Evolutionary conservation across 2,888 invertebrate genomes (phyloP).

Genomic region (Acleris literana): DNA sequence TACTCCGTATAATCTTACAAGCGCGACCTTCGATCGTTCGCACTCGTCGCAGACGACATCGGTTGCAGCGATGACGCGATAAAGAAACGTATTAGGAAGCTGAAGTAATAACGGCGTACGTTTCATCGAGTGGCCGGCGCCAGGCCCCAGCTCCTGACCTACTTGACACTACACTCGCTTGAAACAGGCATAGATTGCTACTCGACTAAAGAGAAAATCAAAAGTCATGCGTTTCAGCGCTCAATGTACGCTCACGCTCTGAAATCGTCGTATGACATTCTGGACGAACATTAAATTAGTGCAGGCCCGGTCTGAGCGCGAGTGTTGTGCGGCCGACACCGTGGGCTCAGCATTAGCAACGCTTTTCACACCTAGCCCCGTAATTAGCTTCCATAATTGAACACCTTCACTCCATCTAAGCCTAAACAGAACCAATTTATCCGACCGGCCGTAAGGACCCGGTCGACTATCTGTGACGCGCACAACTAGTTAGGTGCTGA

Average conservation of each 20-base stretch:
- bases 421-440: too few relatives aligned
- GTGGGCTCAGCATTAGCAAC: not conserved
- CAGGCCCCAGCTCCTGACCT: too few relatives aligned
- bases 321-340: not conserved
- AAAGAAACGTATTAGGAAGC: constrained; percentile 1
- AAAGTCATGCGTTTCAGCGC: not conserved
- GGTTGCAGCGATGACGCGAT: not conserved
- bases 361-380: not conserved
- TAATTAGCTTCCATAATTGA: constrained; percentile 7
- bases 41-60: too few relatives aligned
- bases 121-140: too few relatives aligned
- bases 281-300: not conserved
- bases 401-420: not conserved
- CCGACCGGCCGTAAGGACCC: too few relatives aligned
- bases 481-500: too few relatives aligned
- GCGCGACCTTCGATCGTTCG: too few relatives aligned
- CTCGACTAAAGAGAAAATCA: not conserved
- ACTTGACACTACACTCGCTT: not conserved
- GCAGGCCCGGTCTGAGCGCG: not conserved
- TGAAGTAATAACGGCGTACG: not conserved
- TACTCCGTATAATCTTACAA: not conserved
- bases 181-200: not conserved
- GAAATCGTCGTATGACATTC: too few relatives aligned
- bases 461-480: too few relatives aligned
- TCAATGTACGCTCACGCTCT: not conserved